Percentiles rank a stretch among this genome's conserved stretches.
These are phyloP conservation scores for Syngnathus rostellatus DNA, from an alignment of 2,797 vertebrate genomes.

Conservation along the genomic window DNA sequence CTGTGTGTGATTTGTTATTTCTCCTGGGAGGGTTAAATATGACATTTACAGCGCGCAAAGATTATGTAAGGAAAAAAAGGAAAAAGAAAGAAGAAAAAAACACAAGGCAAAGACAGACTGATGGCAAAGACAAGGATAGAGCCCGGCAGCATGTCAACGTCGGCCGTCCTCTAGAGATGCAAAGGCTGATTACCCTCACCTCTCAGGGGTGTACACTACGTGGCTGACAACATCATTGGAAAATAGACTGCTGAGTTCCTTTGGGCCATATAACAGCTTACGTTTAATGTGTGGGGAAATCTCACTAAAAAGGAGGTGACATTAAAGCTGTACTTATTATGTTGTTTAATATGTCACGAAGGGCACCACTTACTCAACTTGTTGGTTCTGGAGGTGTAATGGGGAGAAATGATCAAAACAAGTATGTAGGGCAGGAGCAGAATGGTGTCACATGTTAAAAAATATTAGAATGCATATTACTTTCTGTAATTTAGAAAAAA, in stretches of 20 bases:
- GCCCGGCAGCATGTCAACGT: slow-evolving; percentile 51
- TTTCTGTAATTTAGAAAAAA: background rate
- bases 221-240: slow-evolving; percentile 75
- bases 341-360: slow-evolving; percentile 44
- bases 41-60: background rate
- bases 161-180: slow-evolving; percentile 67
- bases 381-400: slow-evolving; percentile 25
- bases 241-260: slow-evolving; percentile 71
- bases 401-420: slow-evolving; percentile 20
- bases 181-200: slow-evolving; percentile 73
- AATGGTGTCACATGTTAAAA: slow-evolving; percentile 10
- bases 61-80: background rate
- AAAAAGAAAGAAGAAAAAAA: slow-evolving; percentile 11
- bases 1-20: background rate
- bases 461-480: slow-evolving; percentile 12
- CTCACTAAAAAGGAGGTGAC: slow-evolving; percentile 65
- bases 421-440: slow-evolving; percentile 8
- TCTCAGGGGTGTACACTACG: slow-evolving; percentile 69
- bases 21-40: background rate
- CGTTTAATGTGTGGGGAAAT: slow-evolving; percentile 57
- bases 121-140: slow-evolving; percentile 45
- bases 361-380: slow-evolving; percentile 27
- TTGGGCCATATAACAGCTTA: slow-evolving; percentile 71
- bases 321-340: slow-evolving; percentile 42
- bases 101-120: slow-evolving; percentile 23